phyloP scores from a whole-genome alignment of 2,888 invertebrate genomes.

The Drosophila diplacantha region DNA sequence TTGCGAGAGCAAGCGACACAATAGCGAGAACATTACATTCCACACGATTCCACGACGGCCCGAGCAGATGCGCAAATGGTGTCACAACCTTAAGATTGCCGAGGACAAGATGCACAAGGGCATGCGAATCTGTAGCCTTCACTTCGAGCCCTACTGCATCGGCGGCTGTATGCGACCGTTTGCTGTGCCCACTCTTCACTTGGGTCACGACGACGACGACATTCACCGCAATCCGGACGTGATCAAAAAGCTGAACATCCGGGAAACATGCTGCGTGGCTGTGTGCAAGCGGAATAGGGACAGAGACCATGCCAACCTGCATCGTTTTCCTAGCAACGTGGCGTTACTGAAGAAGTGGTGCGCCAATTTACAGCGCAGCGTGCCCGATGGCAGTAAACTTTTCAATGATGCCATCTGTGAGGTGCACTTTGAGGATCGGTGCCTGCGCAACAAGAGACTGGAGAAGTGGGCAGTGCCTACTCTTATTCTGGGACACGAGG shows the following conservation, averaged over 20 bases:
- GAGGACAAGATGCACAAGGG: conserved; percentile 71
- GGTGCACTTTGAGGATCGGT: conserved; percentile 73
- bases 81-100: conserved; percentile 72
- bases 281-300: conserved; percentile 72
- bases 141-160: conserved; percentile 74
- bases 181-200: conserved; percentile 70
- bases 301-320: conserved; percentile 73
- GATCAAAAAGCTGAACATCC: conserved; percentile 73
- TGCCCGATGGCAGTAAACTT: conserved; percentile 72
- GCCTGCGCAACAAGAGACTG: conserved; percentile 71
- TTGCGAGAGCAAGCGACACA: conserved; percentile 72
- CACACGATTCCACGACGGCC: conserved; percentile 73
- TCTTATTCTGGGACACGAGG: conserved; percentile 64
- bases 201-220: conserved; percentile 72
- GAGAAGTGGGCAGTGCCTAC: conserved; percentile 75
- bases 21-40: conserved; percentile 69
- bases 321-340: conserved; percentile 73
- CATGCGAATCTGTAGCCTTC: conserved; percentile 71
- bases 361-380: conserved; percentile 66
- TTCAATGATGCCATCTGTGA: conserved; percentile 75
- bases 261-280: conserved; percentile 72
- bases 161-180: conserved; percentile 75
- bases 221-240: conserved; percentile 74
- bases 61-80: conserved; percentile 74
- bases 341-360: conserved; percentile 70